Percentiles rank a stretch among this genome's conserved stretches.
phyloP scores from a whole-genome alignment of 2,113 vertebrate genomes.

The Tachycineta bicolor region DNA sequence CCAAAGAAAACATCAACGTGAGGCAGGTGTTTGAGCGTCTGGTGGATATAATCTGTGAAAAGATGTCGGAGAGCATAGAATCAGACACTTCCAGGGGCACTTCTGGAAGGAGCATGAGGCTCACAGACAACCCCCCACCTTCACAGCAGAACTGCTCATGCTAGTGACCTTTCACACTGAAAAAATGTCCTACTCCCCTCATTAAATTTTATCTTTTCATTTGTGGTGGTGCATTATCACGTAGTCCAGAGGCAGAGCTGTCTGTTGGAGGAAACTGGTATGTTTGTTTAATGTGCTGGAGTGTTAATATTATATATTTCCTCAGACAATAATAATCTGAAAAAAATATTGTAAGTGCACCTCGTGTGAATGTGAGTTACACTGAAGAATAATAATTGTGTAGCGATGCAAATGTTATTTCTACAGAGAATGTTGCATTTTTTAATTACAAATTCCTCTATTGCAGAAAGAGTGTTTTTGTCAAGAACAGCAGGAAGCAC shows the following conservation, averaged over 20 bases:
- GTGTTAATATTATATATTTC: conserved; percentile 6
- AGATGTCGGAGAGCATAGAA: conserved; percentile 95
- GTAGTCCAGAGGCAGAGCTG: conserved; percentile 24
- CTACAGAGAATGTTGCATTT: not conserved
- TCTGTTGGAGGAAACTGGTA: conserved; percentile 22
- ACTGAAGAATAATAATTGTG: not conserved
- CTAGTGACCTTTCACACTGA: conserved; percentile 60
- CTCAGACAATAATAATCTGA: not conserved
- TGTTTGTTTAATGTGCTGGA: conserved; percentile 34
- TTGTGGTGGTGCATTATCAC: not conserved
- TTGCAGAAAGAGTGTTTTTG: not conserved
- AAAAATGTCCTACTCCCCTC: not conserved
- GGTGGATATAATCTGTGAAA: conserved; percentile 97
- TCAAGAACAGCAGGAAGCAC: not conserved
- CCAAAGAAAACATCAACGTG: conserved; percentile 98
- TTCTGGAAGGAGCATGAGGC: conserved; percentile 83
- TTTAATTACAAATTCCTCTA: not conserved
- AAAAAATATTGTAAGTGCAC: not conserved
- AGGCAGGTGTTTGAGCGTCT: conserved; percentile 95
- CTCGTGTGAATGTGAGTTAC: conserved; percentile 22
- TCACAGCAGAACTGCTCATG: conserved; percentile 94
- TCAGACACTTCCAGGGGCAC: conserved; percentile 81
- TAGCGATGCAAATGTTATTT: conserved; percentile 3
- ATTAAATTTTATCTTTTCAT: not conserved
- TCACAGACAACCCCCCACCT: conserved; percentile 87